phyloP scores from a whole-genome alignment of 2,888 invertebrate species.

The Xylocampa areola region DNA sequence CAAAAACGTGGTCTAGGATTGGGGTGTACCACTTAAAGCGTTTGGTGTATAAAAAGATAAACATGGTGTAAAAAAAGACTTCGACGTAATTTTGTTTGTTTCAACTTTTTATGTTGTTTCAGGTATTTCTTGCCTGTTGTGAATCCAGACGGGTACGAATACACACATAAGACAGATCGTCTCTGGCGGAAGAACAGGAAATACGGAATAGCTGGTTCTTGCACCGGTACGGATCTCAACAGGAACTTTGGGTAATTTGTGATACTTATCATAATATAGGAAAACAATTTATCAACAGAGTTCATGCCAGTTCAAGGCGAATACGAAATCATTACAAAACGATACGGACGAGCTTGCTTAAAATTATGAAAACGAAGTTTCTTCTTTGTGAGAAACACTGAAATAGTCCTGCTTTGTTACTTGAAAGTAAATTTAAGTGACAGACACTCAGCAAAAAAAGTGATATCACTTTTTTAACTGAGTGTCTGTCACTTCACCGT shows the following conservation, averaged over 20 bases:
- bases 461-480: too few relatives aligned
- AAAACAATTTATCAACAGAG: background rate
- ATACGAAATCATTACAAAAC: slow-evolving; percentile 2
- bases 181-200: slow-evolving; percentile 95
- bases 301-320: slow-evolving; percentile 20
- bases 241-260: slow-evolving; percentile 93
- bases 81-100: too few relatives aligned
- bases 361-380: slow-evolving; percentile 19
- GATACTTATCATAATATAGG: background rate
- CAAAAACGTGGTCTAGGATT: too few relatives aligned
- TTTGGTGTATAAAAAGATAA: too few relatives aligned
- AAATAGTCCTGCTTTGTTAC: slow-evolving; percentile 16
- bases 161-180: slow-evolving; percentile 94
- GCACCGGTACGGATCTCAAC: slow-evolving; percentile 95
- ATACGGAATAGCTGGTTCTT: slow-evolving; percentile 84
- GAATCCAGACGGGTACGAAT: slow-evolving; percentile 97
- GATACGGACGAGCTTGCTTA: slow-evolving; percentile 8
- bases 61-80: too few relatives aligned
- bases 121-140: slow-evolving; percentile 93
- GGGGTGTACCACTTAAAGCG: too few relatives aligned
- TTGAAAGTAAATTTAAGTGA: too few relatives aligned
- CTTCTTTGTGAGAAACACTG: background rate
- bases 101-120: slow-evolving; percentile 7
- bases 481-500: too few relatives aligned
- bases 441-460: too few relatives aligned